Evolutionary conservation across 1,140 invertebrate genomes (phyloP).

Genomic region (Thaumetopoea pityocampa): DNA sequence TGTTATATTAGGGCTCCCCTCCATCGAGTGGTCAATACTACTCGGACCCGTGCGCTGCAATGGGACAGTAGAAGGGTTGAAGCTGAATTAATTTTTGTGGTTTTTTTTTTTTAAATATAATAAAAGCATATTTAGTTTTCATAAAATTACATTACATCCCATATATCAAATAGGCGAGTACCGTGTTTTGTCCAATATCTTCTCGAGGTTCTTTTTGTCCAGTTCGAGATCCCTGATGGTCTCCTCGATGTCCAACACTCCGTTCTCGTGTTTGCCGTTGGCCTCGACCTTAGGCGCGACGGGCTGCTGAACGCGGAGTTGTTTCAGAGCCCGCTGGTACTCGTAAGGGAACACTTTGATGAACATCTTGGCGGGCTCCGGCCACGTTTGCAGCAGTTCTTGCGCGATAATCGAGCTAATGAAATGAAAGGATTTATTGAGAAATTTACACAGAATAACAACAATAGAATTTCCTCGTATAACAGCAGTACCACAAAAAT

Average conservation of each 20-base stretch:
- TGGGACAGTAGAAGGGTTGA: no score
- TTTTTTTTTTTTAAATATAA: no score
- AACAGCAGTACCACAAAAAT: no score
- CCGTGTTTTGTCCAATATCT: conserved; percentile 92
- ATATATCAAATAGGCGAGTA: conserved; percentile 38
- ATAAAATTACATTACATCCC: neutral
- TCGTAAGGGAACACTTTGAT: conserved; percentile 99
- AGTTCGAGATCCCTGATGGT: conserved; percentile 76
- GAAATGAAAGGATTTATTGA: no score
- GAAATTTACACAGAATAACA: no score
- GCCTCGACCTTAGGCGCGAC: conserved; percentile 36
- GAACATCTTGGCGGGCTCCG: conserved; percentile 86
- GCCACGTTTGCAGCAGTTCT: conserved; percentile 89
- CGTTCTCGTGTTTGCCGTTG: conserved; percentile 54
- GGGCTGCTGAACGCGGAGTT: conserved; percentile 79
- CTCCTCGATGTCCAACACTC: conserved; percentile 68
- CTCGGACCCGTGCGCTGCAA: no score
- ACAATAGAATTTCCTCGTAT: no score
- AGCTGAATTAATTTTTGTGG: no score
- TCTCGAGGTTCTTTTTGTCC: conserved; percentile 87
- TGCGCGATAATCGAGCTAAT: conserved; percentile 88
- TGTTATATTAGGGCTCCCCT: no score
- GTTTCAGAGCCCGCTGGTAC: conserved; percentile 93
- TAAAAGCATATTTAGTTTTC: neutral
- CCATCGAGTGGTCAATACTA: no score